These are phyloP conservation scores for Campaea margaritaria DNA, from an alignment of 2,888 invertebrate genomes.

Conservation along the genomic window DNA sequence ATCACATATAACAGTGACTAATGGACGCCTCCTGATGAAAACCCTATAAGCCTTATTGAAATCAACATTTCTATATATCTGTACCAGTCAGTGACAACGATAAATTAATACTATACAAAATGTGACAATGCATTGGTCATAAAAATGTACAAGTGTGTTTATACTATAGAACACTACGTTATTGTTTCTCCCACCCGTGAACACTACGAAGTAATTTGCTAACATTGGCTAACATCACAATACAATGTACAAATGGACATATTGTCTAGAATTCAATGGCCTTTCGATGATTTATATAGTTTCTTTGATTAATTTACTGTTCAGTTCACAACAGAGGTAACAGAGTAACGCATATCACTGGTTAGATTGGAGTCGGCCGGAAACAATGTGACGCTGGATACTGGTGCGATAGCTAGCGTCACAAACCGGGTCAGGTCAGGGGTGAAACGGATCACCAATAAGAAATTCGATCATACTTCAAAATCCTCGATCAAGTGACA, in stretches of 20 bases:
- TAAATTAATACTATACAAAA: constrained; percentile 1
- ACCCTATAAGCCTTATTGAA: no score
- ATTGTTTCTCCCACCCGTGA: constrained; percentile 11
- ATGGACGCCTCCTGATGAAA: no score
- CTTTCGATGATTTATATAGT: constrained; percentile 6
- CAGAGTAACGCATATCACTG: background rate
- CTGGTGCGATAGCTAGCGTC: no score
- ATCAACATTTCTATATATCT: no score
- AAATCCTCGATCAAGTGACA: no score
- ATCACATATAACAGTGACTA: no score
- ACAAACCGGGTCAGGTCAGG: no score
- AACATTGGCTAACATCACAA: background rate
- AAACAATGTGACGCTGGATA: background rate
- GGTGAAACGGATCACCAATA: no score
- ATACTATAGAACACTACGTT: constrained; percentile 15
- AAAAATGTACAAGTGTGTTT: constrained; percentile 15
- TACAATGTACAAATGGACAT: constrained; percentile 7
- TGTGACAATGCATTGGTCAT: constrained; percentile 27
- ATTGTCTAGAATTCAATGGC: constrained; percentile 1
- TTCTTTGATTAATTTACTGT: background rate
- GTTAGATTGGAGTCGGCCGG: background rate
- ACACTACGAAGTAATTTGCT: constrained; percentile 22
- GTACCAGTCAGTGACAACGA: constrained; percentile 14
- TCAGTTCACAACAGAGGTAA: constrained; percentile 4
- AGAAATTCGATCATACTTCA: no score